A percentile compares a stretch with the other conserved stretches of the same genome.
phyloP scores from a whole-genome alignment of 2,797 vertebrate genomes.

The Darevskia nairensis region DNA sequence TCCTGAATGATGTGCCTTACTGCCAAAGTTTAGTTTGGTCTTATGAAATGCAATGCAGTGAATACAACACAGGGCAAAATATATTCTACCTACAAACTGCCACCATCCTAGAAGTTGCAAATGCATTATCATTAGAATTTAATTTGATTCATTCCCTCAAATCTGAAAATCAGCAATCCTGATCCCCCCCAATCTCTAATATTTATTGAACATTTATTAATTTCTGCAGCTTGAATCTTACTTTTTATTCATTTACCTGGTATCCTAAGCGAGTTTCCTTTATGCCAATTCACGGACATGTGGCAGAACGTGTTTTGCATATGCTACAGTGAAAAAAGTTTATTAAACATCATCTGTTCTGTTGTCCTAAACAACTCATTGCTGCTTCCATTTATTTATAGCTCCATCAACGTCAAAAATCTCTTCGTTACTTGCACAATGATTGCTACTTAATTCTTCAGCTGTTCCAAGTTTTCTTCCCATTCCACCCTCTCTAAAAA shows the following conservation, averaged over 20 bases:
- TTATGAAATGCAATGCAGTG: not conserved
- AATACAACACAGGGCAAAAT: not conserved
- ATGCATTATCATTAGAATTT: not conserved
- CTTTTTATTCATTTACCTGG: not conserved
- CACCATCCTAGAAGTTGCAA: not conserved
- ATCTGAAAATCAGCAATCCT: not conserved
- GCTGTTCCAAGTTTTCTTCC: not conserved
- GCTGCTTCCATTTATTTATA: conserved; percentile 70
- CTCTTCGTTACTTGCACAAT: not conserved
- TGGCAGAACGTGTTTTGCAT: fast-evolving
- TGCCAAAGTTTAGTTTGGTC: not conserved
- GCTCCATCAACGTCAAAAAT: conserved; percentile 9
- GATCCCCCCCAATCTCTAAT: not conserved
- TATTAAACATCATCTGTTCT: conserved; percentile 36
- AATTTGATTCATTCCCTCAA: not conserved
- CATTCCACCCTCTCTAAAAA: not conserved
- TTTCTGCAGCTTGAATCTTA: conserved; percentile 21
- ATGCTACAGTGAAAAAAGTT: conserved; percentile 9
- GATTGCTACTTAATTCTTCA: not conserved
- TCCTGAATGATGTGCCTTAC: not conserved
- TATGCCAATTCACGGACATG: not conserved
- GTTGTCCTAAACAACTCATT: conserved; percentile 12
- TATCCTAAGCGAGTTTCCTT: conserved; percentile 39
- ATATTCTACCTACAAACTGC: not conserved
- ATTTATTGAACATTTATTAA: not conserved